Conservation (phyloP, 2,888 invertebrate genomes). For the Therioaphis trifolii region DNA sequence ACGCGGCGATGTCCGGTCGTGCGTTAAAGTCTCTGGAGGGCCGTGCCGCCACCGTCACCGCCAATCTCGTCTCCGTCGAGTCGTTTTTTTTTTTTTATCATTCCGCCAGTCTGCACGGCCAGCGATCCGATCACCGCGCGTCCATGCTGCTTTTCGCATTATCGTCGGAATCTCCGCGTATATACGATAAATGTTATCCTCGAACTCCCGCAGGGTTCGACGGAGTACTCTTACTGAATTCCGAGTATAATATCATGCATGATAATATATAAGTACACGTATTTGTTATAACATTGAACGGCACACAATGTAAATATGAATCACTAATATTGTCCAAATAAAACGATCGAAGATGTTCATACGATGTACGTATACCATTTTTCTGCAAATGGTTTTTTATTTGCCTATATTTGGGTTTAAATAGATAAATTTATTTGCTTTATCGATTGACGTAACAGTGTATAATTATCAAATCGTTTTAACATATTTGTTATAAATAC, state of each 20-base stretch:
- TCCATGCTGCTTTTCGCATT: neutral
- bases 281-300: neutral
- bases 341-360: neutral
- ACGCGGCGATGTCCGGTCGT: neutral
- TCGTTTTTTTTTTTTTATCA: constrained; percentile 3
- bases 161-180: neutral
- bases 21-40: constrained; percentile 11
- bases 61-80: neutral
- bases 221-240: neutral
- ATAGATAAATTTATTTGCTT: too few species aligned
- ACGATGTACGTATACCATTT: too few species aligned
- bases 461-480: too few species aligned
- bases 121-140: neutral
- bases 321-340: neutral
- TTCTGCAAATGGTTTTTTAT: too few species aligned
- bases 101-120: neutral
- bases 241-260: neutral
- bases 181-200: neutral
- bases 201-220: neutral
- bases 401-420: neutral
- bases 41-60: neutral
- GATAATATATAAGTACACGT: neutral
- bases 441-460: too few species aligned
- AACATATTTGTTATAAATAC: too few species aligned
- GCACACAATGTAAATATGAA: neutral